Evolutionary conservation across 2,113 vertebrate genomes (phyloP), one percentile per base, ranked within the genome.

Genomic region (Hyperopisus bebe): DNA sequence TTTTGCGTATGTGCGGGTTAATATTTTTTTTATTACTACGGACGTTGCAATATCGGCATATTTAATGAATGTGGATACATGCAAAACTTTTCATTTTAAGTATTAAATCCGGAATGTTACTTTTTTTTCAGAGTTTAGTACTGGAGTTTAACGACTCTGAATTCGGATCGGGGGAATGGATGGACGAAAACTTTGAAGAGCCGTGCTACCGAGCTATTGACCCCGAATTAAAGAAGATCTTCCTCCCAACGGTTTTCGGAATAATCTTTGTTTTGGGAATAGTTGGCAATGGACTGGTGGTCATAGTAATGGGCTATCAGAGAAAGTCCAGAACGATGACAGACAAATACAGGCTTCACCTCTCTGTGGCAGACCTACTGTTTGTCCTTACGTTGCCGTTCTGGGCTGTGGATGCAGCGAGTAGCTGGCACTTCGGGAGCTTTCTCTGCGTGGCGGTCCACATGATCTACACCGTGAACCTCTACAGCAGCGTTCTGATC

Each of bases 401-500:
- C 96, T 99, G 98, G 98, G 97, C 98, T 0, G 97, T 97, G 88
- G 97, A 99, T 70, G 97, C 98, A 0, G 96, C 96, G 62, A 94
- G 95, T 13, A 94, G 96, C 93, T 99, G 98, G 98, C 96, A 96
- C 91, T 99, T 99, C 0, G 98, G 98, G 8, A 94, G 95, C 0
- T 94, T 96, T 82, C 92, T 98, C 31, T 99, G 98, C 92, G 96
- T 98, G 50, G 94, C 96, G 0, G 96, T 99, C 83, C 98, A 99
- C 19, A 95, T 97, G 90, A 98, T 99, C 92, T 98, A 99, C 93
- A 99, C 98, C 0, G 97, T 99, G 91, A 99, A 99, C 94, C 96
- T 99, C 88, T 99, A 99, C 7, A 97, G 98, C 94, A 99, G 98
- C 46, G 98, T 99, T 88, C 96, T 99, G 89, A 98, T 99, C 93